Base-by-base conservation (phyloP, 2,113 vertebrate species). In the Nothocercus julius region DNA sequence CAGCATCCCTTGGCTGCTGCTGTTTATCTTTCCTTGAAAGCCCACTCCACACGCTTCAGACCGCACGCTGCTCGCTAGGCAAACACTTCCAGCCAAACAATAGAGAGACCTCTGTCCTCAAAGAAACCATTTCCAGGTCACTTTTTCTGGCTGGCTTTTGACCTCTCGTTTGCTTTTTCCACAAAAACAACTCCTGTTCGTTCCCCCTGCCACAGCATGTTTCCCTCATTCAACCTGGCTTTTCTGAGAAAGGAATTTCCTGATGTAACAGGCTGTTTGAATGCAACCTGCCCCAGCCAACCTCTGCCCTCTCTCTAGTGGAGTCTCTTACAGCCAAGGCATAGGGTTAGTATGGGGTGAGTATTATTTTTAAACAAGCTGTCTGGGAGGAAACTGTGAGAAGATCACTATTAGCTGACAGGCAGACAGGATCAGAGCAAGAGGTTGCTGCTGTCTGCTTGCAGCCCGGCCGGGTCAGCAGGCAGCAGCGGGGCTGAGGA, bases 231-330 rank as follows among this genome's bases (percentile, higher is more conserved):
- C 80, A 54, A 91, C 90, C 61, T 78, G 77, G 66, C 70, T 97
- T 97, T 96, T 95, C 96, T 92, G 97, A 97, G 97, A 97, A 97
- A 97, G 96, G 97, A 96, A 98, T 98, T 98, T 98, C 98, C 97
- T 95, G 86, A 94, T 80, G 76, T 91, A 85, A 76, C 82, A 89
- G 93, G 66, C 88, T 75, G 83, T 85, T 80, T 92, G 96, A 97
- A 92, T 62, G 87, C 94, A 89, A 72, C 90, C 93, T 96, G 93
- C 84, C 82, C 90, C n/a, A 36, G 84, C 94, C 84, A 92, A 51
- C 92, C 90, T 90, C 89, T 93, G 95, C 95, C 34, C 94, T 91
- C 94, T 92, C 95, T 92, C 84, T 69, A 51, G 12, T 53, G 92
- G 79, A 93, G 63, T 85, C 78, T 94, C 89, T 83, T 51, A 79